Evolutionary conservation across 2,888 invertebrate species (phyloP), one percentile per base, ranked within the genome.

Genomic region (Philereme vetulata): DNA sequence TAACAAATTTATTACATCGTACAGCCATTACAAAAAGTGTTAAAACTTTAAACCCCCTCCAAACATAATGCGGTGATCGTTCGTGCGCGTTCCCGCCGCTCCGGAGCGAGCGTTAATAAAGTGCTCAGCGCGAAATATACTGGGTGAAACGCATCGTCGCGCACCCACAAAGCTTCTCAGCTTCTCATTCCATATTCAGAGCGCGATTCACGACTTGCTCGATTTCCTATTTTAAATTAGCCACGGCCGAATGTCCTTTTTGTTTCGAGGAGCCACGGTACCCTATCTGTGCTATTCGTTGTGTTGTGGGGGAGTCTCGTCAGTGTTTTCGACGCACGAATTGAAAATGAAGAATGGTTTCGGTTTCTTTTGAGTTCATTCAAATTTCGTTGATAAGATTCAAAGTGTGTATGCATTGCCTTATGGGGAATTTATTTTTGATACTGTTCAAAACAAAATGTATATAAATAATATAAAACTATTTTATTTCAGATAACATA

Each of bases 221-320:
- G 86, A 90, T 90, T 90, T 89, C 86, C 90, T 90, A 88, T 90
- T 91, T 89, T 81, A 88, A 91, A 91, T 91, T 91, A 91, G 89
- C 90, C 76, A 86, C 86, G 87, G 88, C 78, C 87, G 86, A 87
- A 81, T 83, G 85, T 90, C 81, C 81, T 88, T 87, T 88, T 90
- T 91, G 90, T 90, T 90, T 90, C 83, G 83, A 76, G 71, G 66
- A 73, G 76, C 75, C 74, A 72, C 80, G 78, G 78, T 83, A 80
- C 75, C 74, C 71, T 71, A 66, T 67, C 63, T 65, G 53, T 59
- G 59, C 63, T 49, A 54, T 65, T 51, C 64, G 50, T 59, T 66
- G 68, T 65, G 50, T 59, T 66, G 68, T 65, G 62, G 75, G 82
- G 84, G 85, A 77, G 77, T 74, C 78, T 74, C 77, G 72, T 78